These are phyloP conservation scores for Cephalopholis sonnerati DNA, from an alignment of 2,113 vertebrate genomes.

Conservation along the genomic window DNA sequence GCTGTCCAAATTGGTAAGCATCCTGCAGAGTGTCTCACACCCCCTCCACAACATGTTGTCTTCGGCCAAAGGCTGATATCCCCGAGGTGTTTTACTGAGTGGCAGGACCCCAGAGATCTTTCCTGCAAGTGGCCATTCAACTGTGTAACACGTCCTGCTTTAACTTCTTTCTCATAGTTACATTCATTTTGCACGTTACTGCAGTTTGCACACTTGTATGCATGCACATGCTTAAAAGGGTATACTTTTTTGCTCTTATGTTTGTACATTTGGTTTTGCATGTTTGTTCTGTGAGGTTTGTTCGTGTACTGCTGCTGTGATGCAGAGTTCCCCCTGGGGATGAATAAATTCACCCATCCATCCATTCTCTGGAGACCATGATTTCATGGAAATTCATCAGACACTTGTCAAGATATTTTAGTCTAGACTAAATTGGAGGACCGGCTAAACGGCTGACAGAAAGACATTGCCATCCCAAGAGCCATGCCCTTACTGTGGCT, in stretches of 20 bases:
- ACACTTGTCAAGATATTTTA: not conserved
- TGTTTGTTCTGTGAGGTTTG: not conserved
- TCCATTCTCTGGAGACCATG: not conserved
- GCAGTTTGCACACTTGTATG: too few relatives aligned
- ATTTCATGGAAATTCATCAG: not conserved
- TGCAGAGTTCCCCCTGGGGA: not conserved
- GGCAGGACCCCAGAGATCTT: too few relatives aligned
- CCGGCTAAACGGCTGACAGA: not conserved
- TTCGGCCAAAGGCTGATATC: too few relatives aligned
- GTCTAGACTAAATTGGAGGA: not conserved
- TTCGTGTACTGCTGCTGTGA: not conserved
- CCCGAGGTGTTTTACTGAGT: too few relatives aligned
- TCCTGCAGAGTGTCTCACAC: not conserved
- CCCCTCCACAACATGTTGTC: too few relatives aligned
- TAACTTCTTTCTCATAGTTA: too few relatives aligned
- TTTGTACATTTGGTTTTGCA: not conserved
- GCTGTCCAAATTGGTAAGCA: not conserved
- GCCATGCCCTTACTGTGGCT: not conserved
- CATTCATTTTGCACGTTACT: too few relatives aligned
- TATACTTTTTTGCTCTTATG: too few relatives aligned
- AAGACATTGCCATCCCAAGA: not conserved
- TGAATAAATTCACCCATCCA: not conserved
- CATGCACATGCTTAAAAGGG: too few relatives aligned
- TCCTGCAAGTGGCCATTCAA: too few relatives aligned
- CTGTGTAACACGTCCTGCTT: too few relatives aligned